A percentile compares a stretch with the other conserved stretches of the same genome.
Evolutionary conservation across 2,113 vertebrate genomes (phyloP).

Genomic region (Tragelaphus imberbis): DNA sequence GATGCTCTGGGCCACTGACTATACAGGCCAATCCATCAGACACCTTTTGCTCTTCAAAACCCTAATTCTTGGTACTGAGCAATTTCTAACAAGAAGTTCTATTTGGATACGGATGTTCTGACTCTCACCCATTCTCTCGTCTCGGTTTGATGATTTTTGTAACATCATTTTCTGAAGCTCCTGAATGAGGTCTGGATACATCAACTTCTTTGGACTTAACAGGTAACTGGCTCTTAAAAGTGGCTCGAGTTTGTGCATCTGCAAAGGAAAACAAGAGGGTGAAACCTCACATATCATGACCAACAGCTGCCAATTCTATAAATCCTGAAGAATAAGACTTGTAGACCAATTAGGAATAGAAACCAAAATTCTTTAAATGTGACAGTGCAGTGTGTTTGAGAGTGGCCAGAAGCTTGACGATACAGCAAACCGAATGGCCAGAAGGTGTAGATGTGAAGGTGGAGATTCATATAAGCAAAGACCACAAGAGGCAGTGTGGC

Average conservation of each 20-base stretch:
- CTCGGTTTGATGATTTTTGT: slow-evolving; percentile 67
- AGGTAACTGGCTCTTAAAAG: slow-evolving; percentile 69
- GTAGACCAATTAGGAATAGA: not conserved
- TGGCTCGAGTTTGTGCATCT: slow-evolving; percentile 66
- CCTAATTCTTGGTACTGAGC: not conserved
- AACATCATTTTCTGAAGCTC: slow-evolving; percentile 23
- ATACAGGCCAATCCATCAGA: not conserved
- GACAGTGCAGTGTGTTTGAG: not conserved
- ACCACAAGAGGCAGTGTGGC: not conserved
- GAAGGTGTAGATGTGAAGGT: not conserved
- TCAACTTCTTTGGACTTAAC: slow-evolving; percentile 60
- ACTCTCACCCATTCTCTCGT: slow-evolving; percentile 67
- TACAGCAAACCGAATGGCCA: not conserved
- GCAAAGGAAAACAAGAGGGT: slow-evolving; percentile 22
- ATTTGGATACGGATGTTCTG: not conserved
- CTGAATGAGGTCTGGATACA: slow-evolving; percentile 52
- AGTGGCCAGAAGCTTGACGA: not conserved
- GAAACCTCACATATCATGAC: not conserved
- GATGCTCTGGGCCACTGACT: not conserved
- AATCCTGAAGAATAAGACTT: not conserved
- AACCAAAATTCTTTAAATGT: not conserved
- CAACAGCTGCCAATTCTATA: not conserved
- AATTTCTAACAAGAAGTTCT: not conserved
- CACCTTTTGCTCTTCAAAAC: not conserved
- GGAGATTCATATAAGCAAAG: not conserved